These are phyloP conservation scores for Caerostris darwini DNA, from an alignment of 1,140 invertebrate species.

Conservation along the genomic window DNA sequence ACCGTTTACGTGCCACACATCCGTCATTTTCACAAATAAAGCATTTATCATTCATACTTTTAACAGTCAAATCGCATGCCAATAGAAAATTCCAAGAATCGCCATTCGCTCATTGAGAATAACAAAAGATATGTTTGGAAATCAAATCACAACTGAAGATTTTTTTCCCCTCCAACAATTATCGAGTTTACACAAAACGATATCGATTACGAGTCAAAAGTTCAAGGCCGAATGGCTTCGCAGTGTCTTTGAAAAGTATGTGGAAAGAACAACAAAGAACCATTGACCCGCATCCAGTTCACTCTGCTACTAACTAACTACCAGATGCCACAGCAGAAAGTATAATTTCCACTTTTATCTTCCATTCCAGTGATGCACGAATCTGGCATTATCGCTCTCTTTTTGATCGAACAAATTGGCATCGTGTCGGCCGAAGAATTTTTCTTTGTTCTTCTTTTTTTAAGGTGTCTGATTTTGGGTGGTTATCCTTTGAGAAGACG, in stretches of 20 bases:
- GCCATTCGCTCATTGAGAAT: too few relatives aligned
- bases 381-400: not conserved
- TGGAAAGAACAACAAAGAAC: not conserved
- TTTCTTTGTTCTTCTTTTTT: not conserved
- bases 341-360: not conserved
- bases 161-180: not conserved
- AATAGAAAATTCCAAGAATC: too few relatives aligned
- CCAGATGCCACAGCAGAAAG: not conserved
- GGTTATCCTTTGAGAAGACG: not conserved
- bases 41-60: too few relatives aligned
- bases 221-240: not conserved
- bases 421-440: not conserved
- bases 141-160: not conserved
- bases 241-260: not conserved
- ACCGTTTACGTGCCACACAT: too few relatives aligned
- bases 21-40: too few relatives aligned
- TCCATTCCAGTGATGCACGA: not conserved
- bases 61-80: too few relatives aligned
- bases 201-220: not conserved
- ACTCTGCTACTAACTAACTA: not conserved
- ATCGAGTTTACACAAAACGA: not conserved
- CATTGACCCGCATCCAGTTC: not conserved
- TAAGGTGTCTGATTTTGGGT: not conserved
- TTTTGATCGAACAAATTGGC: not conserved
- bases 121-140: not conserved